phyloP scores from a whole-genome alignment of 2,113 vertebrate genomes.

The Rana temporaria region DNA sequence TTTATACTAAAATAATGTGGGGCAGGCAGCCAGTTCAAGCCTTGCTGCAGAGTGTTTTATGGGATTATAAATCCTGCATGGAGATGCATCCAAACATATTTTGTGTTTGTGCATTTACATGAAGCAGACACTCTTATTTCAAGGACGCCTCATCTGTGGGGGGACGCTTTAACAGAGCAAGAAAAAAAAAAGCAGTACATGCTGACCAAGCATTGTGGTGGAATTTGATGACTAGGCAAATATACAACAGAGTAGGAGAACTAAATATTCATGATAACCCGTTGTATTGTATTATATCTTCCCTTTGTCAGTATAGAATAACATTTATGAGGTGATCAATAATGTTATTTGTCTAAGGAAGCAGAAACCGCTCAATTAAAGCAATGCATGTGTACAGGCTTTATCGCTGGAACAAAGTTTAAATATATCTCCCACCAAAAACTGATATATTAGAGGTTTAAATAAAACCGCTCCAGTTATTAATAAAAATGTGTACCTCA shows the following conservation, averaged over 20 bases:
- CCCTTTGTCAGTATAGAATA: neutral
- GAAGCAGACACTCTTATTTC: constrained; percentile 41
- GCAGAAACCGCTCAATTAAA: neutral
- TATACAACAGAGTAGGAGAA: neutral
- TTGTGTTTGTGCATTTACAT: constrained; percentile 37
- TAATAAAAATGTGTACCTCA: no score
- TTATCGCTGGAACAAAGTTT: neutral
- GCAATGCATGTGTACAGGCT: neutral
- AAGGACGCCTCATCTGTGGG: constrained; percentile 23
- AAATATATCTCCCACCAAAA: no score
- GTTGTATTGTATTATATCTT: constrained; percentile 11
- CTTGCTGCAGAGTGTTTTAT: constrained; percentile 50
- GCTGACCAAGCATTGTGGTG: constrained; percentile 26
- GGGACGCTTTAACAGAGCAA: constrained; percentile 1
- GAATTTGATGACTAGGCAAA: constrained; percentile 38
- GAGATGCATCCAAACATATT: constrained; percentile 45
- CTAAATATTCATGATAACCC: constrained; percentile 43
- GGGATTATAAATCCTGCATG: constrained; percentile 49
- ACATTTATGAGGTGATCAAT: constrained; percentile 7
- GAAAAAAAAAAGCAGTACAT: constrained; percentile 11
- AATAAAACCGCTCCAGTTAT: no score
- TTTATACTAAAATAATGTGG: constrained; percentile 15
- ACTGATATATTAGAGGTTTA: no score
- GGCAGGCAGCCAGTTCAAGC: constrained; percentile 39
- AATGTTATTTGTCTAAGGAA: constrained; percentile 14